Percentiles rank a stretch among this genome's conserved stretches.
These are phyloP conservation scores for Aphidius ervi DNA, from an alignment of 1,140 invertebrate species.

Conservation along the genomic window DNA sequence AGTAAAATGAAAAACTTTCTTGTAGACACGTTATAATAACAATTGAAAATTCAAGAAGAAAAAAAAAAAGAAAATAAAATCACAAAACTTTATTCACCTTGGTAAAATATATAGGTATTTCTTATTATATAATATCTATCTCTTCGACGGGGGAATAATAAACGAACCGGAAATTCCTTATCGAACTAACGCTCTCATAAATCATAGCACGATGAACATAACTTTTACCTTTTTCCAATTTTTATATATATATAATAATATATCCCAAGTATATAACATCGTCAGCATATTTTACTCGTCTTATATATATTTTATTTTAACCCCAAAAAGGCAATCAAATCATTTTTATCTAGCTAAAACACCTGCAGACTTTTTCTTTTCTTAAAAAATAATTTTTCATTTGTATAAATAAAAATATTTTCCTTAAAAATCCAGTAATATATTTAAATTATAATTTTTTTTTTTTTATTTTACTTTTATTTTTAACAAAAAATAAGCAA, in stretches of 20 bases:
- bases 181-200: slow-evolving; percentile 44
- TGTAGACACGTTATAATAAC: no score
- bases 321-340: no score
- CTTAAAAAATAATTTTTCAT: no score
- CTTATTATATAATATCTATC: slow-evolving; percentile 38
- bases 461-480: slow-evolving; percentile 8
- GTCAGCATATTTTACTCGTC: slow-evolving; percentile 37
- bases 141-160: slow-evolving; percentile 25
- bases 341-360: no score
- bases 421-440: no score
- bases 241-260: slow-evolving; percentile 20
- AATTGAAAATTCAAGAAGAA: no score
- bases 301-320: neutral
- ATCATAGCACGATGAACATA: slow-evolving; percentile 44
- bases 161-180: slow-evolving; percentile 46
- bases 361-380: no score
- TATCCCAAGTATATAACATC: slow-evolving; percentile 23
- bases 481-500: slow-evolving; percentile 8
- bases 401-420: no score
- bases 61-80: neutral
- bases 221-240: slow-evolving; percentile 42
- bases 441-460: neutral
- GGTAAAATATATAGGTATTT: neutral
- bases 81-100: neutral
- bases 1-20: no score